Percentiles rank a stretch among this genome's conserved stretches.
These are phyloP conservation scores for Galbula dea DNA, from an alignment of 2,113 vertebrate species.

Conservation along the genomic window DNA sequence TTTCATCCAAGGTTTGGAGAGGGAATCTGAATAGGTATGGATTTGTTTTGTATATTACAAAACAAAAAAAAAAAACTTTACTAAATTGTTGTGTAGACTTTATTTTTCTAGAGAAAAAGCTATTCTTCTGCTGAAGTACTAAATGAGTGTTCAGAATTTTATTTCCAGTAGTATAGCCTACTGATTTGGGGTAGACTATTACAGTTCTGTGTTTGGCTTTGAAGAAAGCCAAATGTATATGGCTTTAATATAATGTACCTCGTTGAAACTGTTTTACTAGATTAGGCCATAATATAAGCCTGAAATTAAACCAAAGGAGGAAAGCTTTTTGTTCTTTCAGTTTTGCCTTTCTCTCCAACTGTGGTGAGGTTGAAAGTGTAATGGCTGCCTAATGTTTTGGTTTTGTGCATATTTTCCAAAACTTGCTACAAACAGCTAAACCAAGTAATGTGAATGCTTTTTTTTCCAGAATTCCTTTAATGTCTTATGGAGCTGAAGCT, in stretches of 20 bases:
- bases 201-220: neutral
- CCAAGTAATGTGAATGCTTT: neutral
- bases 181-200: neutral
- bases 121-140: neutral
- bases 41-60: neutral
- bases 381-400: neutral
- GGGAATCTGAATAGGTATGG: neutral
- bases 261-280: neutral
- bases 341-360: neutral
- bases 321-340: neutral
- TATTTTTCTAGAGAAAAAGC: neutral
- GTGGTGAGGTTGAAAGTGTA: neutral
- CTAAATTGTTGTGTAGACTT: neutral
- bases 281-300: neutral
- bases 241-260: neutral
- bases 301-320: neutral
- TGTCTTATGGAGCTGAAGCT: conserved; percentile 59
- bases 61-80: neutral
- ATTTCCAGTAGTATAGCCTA: neutral
- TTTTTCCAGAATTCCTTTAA: conserved; percentile 70
- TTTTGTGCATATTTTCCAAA: neutral
- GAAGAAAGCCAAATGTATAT: neutral
- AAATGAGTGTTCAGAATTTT: neutral
- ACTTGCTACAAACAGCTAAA: neutral
- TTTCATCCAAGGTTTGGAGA: neutral